phyloP scores from a whole-genome alignment of 2,797 vertebrate species.

The Heteromormyrus szaboi region DNA sequence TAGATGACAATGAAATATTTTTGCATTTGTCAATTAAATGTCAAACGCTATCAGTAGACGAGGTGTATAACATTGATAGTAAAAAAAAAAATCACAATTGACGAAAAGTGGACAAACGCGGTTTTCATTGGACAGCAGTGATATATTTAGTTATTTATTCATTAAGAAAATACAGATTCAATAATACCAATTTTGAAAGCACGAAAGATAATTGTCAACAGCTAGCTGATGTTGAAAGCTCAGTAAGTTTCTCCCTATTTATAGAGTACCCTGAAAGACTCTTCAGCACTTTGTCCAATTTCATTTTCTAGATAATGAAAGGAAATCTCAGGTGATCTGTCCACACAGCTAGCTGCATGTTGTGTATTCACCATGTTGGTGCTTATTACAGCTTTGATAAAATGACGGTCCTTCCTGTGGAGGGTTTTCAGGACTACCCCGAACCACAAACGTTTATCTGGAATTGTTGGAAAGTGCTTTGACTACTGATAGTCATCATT shows the following conservation, averaged over 20 bases:
- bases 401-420: neutral
- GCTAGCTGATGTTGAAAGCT: slow-evolving; percentile 44
- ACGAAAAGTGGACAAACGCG: neutral
- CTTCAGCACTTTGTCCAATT: neutral
- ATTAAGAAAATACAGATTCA: neutral
- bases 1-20: neutral
- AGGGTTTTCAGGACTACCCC: neutral
- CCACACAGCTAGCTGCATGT: neutral
- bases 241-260: slow-evolving; percentile 42
- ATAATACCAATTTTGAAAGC: neutral
- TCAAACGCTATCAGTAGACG: neutral
- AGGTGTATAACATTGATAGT: neutral
- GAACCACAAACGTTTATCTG: neutral
- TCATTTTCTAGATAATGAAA: neutral
- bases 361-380: slow-evolving; percentile 21
- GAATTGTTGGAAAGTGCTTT: neutral
- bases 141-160: neutral
- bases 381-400: neutral
- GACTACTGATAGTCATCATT: neutral
- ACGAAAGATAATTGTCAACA: neutral
- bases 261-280: neutral
- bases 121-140: neutral
- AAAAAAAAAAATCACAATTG: neutral
- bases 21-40: neutral
- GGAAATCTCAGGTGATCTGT: neutral